Evolutionary conservation across 2,888 invertebrate species (phyloP).

Genomic region (Therioaphis trifolii): DNA sequence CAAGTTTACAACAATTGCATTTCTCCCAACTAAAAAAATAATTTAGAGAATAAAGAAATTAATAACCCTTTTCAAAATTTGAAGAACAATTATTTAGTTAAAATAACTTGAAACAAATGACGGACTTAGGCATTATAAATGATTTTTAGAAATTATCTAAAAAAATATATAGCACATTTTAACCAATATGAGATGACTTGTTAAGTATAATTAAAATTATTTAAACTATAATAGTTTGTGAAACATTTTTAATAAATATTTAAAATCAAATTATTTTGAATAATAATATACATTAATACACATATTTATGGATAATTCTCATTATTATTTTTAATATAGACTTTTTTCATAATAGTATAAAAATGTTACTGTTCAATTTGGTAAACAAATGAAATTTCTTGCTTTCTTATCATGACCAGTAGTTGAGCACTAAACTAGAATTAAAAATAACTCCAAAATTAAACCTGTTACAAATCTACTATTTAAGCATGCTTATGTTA

Average conservation of each 20-base stretch:
- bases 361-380: constrained; percentile 47
- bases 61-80: neutral
- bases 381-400: constrained; percentile 57
- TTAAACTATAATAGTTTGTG: too few species aligned
- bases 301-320: neutral
- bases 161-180: too few species aligned
- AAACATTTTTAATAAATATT: neutral
- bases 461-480: neutral
- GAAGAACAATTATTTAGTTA: too few species aligned
- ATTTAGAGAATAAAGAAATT: too few species aligned
- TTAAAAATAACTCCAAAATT: neutral
- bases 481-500: neutral
- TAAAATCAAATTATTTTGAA: neutral
- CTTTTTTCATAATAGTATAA: constrained; percentile 19
- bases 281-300: neutral
- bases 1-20: too few species aligned
- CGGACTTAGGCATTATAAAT: too few species aligned
- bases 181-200: too few species aligned
- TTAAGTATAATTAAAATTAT: too few species aligned
- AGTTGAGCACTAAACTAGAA: constrained; percentile 41
- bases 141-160: too few species aligned
- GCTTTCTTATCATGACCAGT: constrained; percentile 38
- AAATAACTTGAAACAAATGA: too few species aligned
- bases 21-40: too few species aligned
- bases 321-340: neutral